Evolutionary conservation across 2,113 vertebrate species (phyloP).

Genomic region (Rhinolophus sinicus): DNA sequence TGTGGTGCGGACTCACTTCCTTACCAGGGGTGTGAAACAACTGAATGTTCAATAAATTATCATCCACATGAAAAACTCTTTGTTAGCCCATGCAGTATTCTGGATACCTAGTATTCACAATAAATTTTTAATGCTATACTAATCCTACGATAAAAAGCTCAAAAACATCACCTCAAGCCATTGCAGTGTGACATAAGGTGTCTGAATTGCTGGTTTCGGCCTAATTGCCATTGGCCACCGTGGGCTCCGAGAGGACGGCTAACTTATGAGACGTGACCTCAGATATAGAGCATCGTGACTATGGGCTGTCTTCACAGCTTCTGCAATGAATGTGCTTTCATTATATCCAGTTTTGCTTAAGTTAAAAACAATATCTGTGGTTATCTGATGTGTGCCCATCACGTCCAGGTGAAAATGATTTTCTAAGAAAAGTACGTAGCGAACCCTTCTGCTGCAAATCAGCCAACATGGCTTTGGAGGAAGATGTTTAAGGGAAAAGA

Average conservation of each 20-base stretch:
- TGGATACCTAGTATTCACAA: slow-evolving; percentile 85
- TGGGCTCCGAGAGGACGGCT: slow-evolving; percentile 75
- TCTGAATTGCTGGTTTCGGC: slow-evolving; percentile 81
- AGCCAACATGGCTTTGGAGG: neutral
- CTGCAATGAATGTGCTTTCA: slow-evolving; percentile 85
- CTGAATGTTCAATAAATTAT: slow-evolving; percentile 88
- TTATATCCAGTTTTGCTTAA: slow-evolving; percentile 85
- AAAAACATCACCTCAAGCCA: slow-evolving; percentile 86
- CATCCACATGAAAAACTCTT: slow-evolving; percentile 84
- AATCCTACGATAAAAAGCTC: slow-evolving; percentile 88
- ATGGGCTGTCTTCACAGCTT: slow-evolving; percentile 86
- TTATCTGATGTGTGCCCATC: slow-evolving; percentile 53
- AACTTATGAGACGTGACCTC: slow-evolving; percentile 75
- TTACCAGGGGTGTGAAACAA: slow-evolving; percentile 66
- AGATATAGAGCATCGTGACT: slow-evolving; percentile 73
- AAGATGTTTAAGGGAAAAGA: neutral
- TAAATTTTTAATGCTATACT: slow-evolving; percentile 89
- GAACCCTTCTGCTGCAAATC: slow-evolving; percentile 26
- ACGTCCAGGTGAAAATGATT: slow-evolving; percentile 62
- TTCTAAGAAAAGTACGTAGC: slow-evolving; percentile 23
- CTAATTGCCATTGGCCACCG: slow-evolving; percentile 80
- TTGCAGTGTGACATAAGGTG: slow-evolving; percentile 80
- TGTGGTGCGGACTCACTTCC: slow-evolving; percentile 82
- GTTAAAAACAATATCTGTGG: slow-evolving; percentile 59
- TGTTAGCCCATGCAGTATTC: slow-evolving; percentile 85